A percentile compares a stretch with the other conserved stretches of the same genome.
Conservation (phyloP, 2,888 invertebrate species). For the Hyposoter dolosus region DNA sequence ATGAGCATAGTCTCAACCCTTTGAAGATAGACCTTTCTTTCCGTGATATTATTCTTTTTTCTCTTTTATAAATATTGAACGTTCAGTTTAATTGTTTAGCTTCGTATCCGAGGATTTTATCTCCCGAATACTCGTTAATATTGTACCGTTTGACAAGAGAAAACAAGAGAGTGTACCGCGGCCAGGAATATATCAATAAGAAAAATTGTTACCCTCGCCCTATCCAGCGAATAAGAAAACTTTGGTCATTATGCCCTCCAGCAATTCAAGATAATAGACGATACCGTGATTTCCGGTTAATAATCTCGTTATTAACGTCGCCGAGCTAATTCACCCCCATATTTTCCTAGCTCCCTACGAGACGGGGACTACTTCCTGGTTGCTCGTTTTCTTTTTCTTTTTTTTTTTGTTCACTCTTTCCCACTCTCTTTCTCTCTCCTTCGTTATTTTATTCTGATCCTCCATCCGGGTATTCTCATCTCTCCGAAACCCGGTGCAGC, state of each 20-base stretch:
- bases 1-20: not conserved
- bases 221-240: slow-evolving; percentile 6
- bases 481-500: slow-evolving; percentile 40
- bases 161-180: not conserved
- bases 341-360: slow-evolving; percentile 62
- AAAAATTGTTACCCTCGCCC: not conserved
- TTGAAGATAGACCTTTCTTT: not conserved
- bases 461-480: slow-evolving; percentile 44
- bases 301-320: slow-evolving; percentile 72
- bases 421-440: slow-evolving; percentile 1
- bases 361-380: slow-evolving; percentile 28
- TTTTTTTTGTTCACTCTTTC: slow-evolving; percentile 30
- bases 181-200: not conserved
- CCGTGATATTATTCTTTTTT: not conserved
- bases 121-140: not conserved
- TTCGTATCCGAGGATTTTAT: not conserved
- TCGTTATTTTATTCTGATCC: slow-evolving; percentile 25
- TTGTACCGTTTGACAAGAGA: not conserved
- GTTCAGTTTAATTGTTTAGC: not conserved
- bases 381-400: not conserved
- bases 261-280: slow-evolving; percentile 40
- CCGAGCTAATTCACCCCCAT: slow-evolving; percentile 58
- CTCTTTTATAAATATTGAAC: not conserved
- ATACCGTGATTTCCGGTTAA: slow-evolving; percentile 66
- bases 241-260: slow-evolving; percentile 43